Evolutionary conservation across 2,888 invertebrate species (phyloP), one percentile per base, ranked within the genome.

Genomic region (Tuberolachnus salignus): DNA sequence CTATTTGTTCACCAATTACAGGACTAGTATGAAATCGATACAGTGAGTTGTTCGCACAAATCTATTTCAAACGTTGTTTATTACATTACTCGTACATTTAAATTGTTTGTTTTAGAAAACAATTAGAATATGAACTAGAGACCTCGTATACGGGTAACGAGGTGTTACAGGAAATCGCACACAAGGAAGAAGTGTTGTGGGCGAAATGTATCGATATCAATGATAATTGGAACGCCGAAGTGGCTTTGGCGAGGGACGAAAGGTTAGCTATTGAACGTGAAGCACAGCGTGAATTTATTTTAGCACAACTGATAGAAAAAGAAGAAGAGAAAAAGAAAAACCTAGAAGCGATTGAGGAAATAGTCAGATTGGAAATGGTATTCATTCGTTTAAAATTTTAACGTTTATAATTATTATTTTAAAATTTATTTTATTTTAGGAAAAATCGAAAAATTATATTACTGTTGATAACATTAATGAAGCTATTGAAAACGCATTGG

Each of bases 401-500:
- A 23, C 44, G 14, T 9, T 1, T 10, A 23, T 19, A n/a, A 34
- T 46, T 46, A 23, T 66, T 46, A 16, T n/a, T 14, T 21, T 23
- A 6, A 19, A 42, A 34, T 49, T 19, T 8, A 13, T 80, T 82
- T 81, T 75, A 73, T 83, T 87, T 16, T 87, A 91, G 88, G 89
- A 89, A 83, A 85, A 88, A 23, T 87, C 90, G 16, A 86, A 88
- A 82, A 87, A 88, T 26, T 94, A 92, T 84, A 92, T 97, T 74
- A 92, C 92, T 0, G 86, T 87, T 16, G 92, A 93, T 57, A 93
- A 90, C 80, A 86, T 97, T 66, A 94, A 96, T 83, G 88, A 87
- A 80, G 94, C 92, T 1, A 94, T 97, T 82, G 93, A 94, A 82
- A 87, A 89, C 59, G 92, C 94, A 0, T 84, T 97, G 14, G 89